Evolutionary conservation across 2,888 invertebrate species (phyloP).

Genomic region (Mimumesa dahlbomi): DNA sequence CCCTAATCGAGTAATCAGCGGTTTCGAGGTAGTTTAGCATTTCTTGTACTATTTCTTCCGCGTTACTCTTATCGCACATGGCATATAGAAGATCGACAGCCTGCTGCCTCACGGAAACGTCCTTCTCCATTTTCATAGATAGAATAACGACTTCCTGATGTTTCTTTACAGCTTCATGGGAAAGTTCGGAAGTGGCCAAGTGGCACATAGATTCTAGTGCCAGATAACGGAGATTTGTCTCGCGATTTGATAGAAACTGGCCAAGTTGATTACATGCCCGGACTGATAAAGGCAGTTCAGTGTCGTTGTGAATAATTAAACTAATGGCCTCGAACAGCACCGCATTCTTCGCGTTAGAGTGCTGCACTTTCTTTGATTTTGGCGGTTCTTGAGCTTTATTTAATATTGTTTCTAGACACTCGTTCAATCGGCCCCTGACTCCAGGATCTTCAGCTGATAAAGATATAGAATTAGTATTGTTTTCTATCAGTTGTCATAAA

Average conservation of each 20-base stretch:
- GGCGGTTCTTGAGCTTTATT: constrained; percentile 99
- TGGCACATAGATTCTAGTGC: constrained; percentile 99
- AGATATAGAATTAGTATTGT: background rate
- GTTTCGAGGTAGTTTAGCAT: constrained; percentile 99
- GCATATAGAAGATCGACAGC: constrained; percentile 99
- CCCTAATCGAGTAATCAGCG: constrained; percentile 99
- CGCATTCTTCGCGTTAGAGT: constrained; percentile 99
- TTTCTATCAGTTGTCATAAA: too few species aligned
- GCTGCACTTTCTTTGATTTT: constrained; percentile 99
- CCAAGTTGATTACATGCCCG: constrained; percentile 99
- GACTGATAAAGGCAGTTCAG: constrained; percentile 97
- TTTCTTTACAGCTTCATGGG: constrained; percentile 99
- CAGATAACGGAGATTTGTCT: constrained; percentile 98
- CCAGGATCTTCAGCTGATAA: constrained; percentile 93
- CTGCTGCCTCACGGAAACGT: constrained; percentile 98
- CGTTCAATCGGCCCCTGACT: constrained; percentile 96
- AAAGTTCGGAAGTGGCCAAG: constrained; percentile 99
- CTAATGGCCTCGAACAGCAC: constrained; percentile 99
- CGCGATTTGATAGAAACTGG: constrained; percentile 97
- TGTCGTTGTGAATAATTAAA: constrained; percentile 99
- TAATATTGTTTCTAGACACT: constrained; percentile 98
- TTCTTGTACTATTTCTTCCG: constrained; percentile 99
- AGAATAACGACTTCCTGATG: constrained; percentile 99
- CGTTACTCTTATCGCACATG: constrained; percentile 99
- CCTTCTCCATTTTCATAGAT: constrained; percentile 99